phyloP scores from a whole-genome alignment of 2,797 vertebrate species.

The Coilia nasus region DNA sequence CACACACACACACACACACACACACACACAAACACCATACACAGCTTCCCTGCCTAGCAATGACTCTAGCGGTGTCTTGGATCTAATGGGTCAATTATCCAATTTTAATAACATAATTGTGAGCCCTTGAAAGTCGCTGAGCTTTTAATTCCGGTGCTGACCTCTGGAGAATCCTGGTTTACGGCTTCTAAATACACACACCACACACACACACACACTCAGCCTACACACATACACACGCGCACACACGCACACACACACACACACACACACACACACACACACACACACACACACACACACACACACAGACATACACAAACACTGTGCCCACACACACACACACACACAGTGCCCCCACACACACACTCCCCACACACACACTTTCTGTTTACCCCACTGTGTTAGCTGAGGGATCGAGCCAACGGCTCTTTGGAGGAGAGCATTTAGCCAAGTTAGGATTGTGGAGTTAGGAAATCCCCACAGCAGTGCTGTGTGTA shows the following conservation, averaged over 20 bases:
- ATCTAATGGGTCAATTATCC: conserved; percentile 58
- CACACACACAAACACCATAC: too few species aligned
- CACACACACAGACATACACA: conserved; percentile 29
- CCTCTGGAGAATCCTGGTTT: conserved; percentile 51
- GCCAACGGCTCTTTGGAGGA: neutral
- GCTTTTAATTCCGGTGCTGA: conserved; percentile 59
- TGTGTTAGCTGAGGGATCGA: neutral
- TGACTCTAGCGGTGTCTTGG: conserved; percentile 45
- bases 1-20: neutral
- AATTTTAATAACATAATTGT: conserved; percentile 62
- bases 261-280: too few species aligned
- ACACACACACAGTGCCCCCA: too few species aligned
- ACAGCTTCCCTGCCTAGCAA: neutral
- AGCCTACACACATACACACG: too few species aligned
- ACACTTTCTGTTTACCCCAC: neutral
- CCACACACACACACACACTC: neutral
- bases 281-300: conserved; percentile 8
- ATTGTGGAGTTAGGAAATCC: neutral
- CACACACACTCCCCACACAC: too few species aligned
- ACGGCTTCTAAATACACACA: conserved; percentile 41
- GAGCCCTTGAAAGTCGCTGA: conserved; percentile 58
- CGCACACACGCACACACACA: too few species aligned
- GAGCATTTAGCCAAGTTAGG: neutral
- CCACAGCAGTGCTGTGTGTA: neutral
- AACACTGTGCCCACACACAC: too few species aligned